phyloP scores from a whole-genome alignment of 2,797 vertebrate genomes.

The Sebastes paucispinis region DNA sequence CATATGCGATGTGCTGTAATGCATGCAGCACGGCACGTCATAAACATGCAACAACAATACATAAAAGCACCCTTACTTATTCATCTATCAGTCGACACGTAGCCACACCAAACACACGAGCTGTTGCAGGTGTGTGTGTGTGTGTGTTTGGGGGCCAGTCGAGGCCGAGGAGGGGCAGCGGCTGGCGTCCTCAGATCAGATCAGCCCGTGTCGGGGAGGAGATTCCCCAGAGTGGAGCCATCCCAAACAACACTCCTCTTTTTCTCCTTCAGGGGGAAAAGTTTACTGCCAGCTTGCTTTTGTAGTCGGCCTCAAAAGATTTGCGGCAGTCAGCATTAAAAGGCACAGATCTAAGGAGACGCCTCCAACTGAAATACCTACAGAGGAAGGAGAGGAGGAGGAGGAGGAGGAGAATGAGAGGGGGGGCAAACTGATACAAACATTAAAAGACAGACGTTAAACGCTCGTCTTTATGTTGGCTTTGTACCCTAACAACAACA shows the following conservation, averaged over 20 bases:
- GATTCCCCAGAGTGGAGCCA: constrained; percentile 78
- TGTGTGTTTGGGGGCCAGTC: background rate
- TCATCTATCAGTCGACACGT: background rate
- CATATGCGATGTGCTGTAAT: constrained; percentile 9
- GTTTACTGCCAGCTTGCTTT: constrained; percentile 83
- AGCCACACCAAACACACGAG: background rate
- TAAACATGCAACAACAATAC: constrained; percentile 18
- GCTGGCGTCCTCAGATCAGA: constrained; percentile 65
- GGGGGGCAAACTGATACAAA: constrained; percentile 69
- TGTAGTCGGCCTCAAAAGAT: constrained; percentile 84
- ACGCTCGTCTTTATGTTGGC: constrained; percentile 70
- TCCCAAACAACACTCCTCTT: constrained; percentile 73
- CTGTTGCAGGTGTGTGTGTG: constrained; percentile 13
- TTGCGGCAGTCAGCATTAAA: constrained; percentile 83
- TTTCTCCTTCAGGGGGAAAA: constrained; percentile 80
- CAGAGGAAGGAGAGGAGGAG: constrained; percentile 66
- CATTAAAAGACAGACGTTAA: constrained; percentile 77
- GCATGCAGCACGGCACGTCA: constrained; percentile 9
- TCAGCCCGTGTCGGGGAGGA: constrained; percentile 60
- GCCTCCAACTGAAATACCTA: constrained; percentile 79
- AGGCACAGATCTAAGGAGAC: constrained; percentile 80
- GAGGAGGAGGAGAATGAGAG: constrained; percentile 42
- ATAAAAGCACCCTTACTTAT: constrained; percentile 24
- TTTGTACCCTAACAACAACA: constrained; percentile 70
- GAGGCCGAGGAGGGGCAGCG: constrained; percentile 33